Percentiles rank a stretch among this genome's conserved stretches.
phyloP scores from a whole-genome alignment of 2,888 invertebrate genomes.

The Himalopsyche anomala region DNA sequence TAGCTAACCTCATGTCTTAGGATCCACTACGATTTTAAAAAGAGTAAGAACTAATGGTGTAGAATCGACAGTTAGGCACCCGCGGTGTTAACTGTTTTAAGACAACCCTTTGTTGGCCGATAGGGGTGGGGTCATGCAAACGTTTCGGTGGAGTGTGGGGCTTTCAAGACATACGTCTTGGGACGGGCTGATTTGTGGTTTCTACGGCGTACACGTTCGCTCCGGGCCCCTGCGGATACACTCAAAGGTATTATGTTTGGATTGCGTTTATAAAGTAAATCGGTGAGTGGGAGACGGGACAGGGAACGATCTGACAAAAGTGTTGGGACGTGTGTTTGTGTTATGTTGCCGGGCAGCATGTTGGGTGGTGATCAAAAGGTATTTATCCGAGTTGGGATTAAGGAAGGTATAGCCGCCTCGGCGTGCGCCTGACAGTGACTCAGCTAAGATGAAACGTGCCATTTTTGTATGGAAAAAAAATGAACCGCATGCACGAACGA shows the following conservation, averaged over 20 bases:
- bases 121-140: slow-evolving; percentile 20
- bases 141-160: background rate
- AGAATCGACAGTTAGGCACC: background rate
- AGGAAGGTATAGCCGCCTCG: background rate
- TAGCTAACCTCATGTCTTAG: too few relatives aligned
- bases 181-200: slow-evolving; percentile 41
- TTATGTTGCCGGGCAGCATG: background rate
- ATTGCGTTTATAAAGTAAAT: slow-evolving; percentile 34
- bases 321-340: slow-evolving; percentile 1
- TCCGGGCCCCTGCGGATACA: slow-evolving; percentile 9
- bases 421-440: background rate
- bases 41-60: too few relatives aligned
- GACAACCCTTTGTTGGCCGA: slow-evolving; percentile 34
- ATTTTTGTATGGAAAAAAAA: too few relatives aligned
- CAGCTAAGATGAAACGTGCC: too few relatives aligned
- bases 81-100: slow-evolving; percentile 12
- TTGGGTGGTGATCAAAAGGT: slow-evolving; percentile 10
- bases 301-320: slow-evolving; percentile 18
- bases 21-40: too few relatives aligned
- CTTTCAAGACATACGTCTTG: slow-evolving; percentile 44
- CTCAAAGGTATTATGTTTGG: slow-evolving; percentile 31
- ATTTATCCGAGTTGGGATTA: background rate
- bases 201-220: slow-evolving; percentile 19
- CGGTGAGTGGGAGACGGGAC: background rate
- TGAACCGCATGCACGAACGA: too few relatives aligned